Base-by-base conservation (phyloP, 2,888 invertebrate genomes). In the Brachyptera putata region DNA sequence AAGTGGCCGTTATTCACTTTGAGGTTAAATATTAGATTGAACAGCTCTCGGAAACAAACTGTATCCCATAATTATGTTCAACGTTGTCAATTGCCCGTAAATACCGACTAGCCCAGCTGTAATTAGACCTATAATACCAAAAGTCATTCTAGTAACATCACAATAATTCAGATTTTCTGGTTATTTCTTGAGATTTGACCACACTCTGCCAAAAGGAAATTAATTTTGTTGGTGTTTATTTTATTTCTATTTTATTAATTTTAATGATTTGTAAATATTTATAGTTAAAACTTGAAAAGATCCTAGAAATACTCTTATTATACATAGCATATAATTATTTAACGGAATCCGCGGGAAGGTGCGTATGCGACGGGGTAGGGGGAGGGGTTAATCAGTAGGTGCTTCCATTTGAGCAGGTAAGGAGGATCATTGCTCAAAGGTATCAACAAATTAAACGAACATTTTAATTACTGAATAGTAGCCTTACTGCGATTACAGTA, bases 341-440 rank as follows among this genome's bases (percentile, higher is more conserved):
- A 30, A 30, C 11, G 11, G 11, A 30, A 30, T 30, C 11, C n/a
- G 30, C 26, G 61, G 61, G 56, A 24, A 37, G 61, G 62, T 62
- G 60, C 60, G 55, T n/a, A n/a, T n/a, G n/a, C n/a, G n/a, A n/a
- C n/a, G n/a, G n/a, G n/a, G n/a, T n/a, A n/a, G n/a, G n/a, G n/a
- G n/a, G 60, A 48, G 56, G 46, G 34, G 36, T 14, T 36, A 30
- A 56, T 53, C 55, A 53, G 62, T 57, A 62, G 62, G 62, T 62
- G 62, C 62, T 62, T 62, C 62, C 62, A 62, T 60, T 53, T 46
- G 62, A 60, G 62, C 60, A 57, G 60, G 57, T 58, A 58, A 14
- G 36, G 46, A 46, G 56, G 36, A 61, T 61, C 48, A 62, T 62
- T 62, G 62, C 62, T 62, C 62, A 62, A 62, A 55, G 68, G 69